Evolutionary conservation across 1,140 invertebrate species (phyloP).

Genomic region (Cydia splendana): DNA sequence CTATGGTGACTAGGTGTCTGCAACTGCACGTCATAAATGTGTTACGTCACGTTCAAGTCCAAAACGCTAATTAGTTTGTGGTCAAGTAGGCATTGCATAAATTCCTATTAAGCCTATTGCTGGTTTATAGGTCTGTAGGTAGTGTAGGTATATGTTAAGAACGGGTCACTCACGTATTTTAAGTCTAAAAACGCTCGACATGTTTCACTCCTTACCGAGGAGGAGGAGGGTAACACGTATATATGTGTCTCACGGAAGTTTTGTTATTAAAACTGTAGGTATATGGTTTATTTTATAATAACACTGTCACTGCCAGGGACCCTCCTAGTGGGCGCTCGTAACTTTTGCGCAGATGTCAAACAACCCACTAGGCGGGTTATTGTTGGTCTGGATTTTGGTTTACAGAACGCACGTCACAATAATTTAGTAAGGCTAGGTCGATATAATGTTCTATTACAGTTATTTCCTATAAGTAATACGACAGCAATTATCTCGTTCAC

Average conservation of each 20-base stretch:
- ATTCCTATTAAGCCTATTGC: background rate
- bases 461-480: background rate
- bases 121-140: background rate
- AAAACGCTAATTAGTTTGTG: background rate
- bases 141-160: too few relatives aligned
- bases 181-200: too few relatives aligned
- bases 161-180: too few relatives aligned
- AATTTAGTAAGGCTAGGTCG: background rate
- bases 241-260: too few relatives aligned
- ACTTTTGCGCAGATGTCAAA: too few relatives aligned
- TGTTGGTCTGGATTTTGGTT: background rate
- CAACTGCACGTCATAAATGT: background rate
- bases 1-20: background rate
- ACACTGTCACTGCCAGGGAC: too few relatives aligned
- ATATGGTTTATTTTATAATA: background rate
- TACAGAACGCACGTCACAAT: background rate
- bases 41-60: background rate
- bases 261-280: too few relatives aligned
- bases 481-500: conserved; percentile 18
- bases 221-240: too few relatives aligned
- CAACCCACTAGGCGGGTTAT: too few relatives aligned
- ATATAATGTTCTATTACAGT: conserved; percentile 11
- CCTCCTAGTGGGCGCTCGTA: too few relatives aligned
- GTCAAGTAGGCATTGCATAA: conserved; percentile 5
- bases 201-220: too few relatives aligned